Evolutionary conservation across 2,888 invertebrate genomes (phyloP), one percentile per base, ranked within the genome.

Genomic region (Cryptops parisi): DNA sequence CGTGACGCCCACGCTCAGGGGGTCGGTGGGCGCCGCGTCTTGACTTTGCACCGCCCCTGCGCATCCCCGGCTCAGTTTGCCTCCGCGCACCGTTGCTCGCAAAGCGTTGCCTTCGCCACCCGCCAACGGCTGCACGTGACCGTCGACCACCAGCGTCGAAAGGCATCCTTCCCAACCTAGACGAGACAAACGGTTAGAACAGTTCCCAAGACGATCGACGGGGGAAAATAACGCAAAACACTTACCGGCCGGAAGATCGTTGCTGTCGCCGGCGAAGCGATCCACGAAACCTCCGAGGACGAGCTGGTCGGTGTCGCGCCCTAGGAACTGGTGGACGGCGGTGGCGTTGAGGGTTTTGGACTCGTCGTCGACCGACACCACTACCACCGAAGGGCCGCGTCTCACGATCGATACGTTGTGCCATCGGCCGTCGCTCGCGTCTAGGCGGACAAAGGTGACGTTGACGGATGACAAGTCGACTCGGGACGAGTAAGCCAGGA

Each of bases 1-100:
- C 1, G 91, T 91, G 55, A 94, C 84, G 52, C 93, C 94, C 57
- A 93, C 88, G 63, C 86, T 88, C 6, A 94, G 72, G 0, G 90
- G 90, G 71, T 88, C 86, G 2, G 88, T 81, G 3, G 82, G 81
- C 59, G 84, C 80, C 0, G 82, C 79, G 1, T 82, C 77, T 21
- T 58, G 53, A 24, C 85, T 85, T 38, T 82, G 77, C 54, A 83
- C 77, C 3, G 80, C 77, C 49, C 80, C 83, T 44, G 78, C 77
- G 65, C 91, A 91, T 17, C 87, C 87, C 52, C 72, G 72, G 44
- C 76, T 72, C 17, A 88, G 77, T 68, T 82, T 83, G 22, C 89
- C 89, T 62, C 59, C 57, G 15, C 59, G 47, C 54, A 63, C 62
- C 19, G 69, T 62, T n/a, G 62, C 59, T 55, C 70, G 68, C 41